phyloP scores from a whole-genome alignment of 2,888 invertebrate genomes.

The Ischnus inquisitorius region DNA sequence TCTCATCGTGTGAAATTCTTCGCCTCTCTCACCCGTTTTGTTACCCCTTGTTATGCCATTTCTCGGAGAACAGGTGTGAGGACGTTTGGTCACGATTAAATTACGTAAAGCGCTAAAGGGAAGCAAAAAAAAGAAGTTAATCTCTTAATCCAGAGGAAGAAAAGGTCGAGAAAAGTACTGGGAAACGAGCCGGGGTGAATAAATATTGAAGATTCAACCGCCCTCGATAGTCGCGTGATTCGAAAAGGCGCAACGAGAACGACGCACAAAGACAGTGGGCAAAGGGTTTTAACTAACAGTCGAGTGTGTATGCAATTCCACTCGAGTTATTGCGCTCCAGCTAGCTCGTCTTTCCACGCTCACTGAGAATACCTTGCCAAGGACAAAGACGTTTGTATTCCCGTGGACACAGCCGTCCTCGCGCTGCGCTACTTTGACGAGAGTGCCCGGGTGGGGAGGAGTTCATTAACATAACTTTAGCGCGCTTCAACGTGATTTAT shows the following conservation, averaged over 20 bases:
- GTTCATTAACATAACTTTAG: slow-evolving; percentile 15
- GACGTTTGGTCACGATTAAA: no score
- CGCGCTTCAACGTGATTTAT: not conserved
- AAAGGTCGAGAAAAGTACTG: slow-evolving; percentile 14
- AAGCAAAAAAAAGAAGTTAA: slow-evolving; percentile 10
- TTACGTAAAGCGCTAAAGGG: slow-evolving; percentile 50
- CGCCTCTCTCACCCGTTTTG: not conserved
- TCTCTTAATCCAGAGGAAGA: not conserved
- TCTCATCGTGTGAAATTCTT: slow-evolving; percentile 6
- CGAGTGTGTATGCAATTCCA: slow-evolving; percentile 65
- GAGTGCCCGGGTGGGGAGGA: not conserved
- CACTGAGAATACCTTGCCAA: not conserved
- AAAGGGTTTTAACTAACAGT: slow-evolving; percentile 59
- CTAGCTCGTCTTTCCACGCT: slow-evolving; percentile 47
- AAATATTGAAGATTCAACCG: no score
- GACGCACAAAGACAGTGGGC: not conserved
- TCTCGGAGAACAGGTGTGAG: no score
- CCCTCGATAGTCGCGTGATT: slow-evolving; percentile 32
- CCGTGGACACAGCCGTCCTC: slow-evolving; percentile 16
- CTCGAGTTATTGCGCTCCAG: slow-evolving; percentile 64
- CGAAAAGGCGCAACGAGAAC: no score
- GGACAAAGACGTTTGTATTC: not conserved
- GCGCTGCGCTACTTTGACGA: slow-evolving; percentile 33
- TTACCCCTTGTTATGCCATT: not conserved
- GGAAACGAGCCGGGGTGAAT: no score